phyloP scores from a whole-genome alignment of 2,113 vertebrate species.

The Vidua macroura region DNA sequence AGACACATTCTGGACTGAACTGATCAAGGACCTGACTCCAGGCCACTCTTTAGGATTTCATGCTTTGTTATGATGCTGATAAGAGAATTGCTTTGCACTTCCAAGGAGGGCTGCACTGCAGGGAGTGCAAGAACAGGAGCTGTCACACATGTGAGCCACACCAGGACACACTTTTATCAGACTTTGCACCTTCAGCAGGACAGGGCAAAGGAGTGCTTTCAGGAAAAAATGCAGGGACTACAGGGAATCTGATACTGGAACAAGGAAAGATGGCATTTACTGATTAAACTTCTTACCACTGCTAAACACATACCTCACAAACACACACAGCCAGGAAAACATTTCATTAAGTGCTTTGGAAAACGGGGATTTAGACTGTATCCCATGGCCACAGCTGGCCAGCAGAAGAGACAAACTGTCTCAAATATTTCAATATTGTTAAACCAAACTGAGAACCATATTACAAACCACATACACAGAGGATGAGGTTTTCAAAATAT shows the following conservation, averaged over 20 bases:
- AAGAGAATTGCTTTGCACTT: background rate
- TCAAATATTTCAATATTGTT: background rate
- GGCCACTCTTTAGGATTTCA: background rate
- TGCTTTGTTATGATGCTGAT: background rate
- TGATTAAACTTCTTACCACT: background rate
- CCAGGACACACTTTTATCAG: background rate
- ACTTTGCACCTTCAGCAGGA: background rate
- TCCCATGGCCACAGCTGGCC: fast-evolving
- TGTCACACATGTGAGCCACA: background rate
- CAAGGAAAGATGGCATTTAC: background rate
- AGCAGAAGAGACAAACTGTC: background rate
- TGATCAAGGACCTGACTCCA: background rate
- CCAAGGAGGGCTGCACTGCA: background rate
- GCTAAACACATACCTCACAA: background rate
- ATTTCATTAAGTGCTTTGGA: background rate
- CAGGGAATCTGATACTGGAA: background rate
- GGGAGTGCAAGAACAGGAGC: background rate
- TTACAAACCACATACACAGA: background rate
- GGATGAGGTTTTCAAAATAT: background rate
- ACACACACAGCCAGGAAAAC: background rate
- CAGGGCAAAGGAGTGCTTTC: background rate
- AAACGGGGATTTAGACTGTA: background rate
- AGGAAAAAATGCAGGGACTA: background rate
- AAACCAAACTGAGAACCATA: background rate
- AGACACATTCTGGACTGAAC: background rate